phyloP scores from a whole-genome alignment of 2,113 vertebrate genomes.

The Atherinomorus stipes region DNA sequence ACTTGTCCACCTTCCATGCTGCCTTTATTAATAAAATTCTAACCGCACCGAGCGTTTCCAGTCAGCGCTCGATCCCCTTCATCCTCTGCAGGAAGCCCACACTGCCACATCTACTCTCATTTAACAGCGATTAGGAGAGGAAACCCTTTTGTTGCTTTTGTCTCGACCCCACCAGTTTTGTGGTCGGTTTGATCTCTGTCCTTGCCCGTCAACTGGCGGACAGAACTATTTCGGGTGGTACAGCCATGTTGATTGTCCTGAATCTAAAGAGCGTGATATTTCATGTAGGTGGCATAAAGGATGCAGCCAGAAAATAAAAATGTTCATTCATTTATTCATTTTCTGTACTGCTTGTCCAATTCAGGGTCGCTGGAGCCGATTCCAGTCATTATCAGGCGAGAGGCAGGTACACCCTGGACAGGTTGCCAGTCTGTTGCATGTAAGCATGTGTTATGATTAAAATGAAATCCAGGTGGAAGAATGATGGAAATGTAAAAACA shows the following conservation, averaged over 20 bases:
- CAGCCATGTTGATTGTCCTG: slow-evolving; percentile 48
- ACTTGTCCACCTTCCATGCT: slow-evolving; percentile 7
- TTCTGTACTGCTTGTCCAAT: no score
- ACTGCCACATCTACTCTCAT: slow-evolving; percentile 42
- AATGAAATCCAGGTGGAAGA: neutral
- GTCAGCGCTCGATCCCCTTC: slow-evolving; percentile 37
- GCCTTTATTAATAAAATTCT: slow-evolving; percentile 54
- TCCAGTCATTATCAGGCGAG: no score
- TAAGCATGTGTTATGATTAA: neutral
- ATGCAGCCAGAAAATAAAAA: neutral
- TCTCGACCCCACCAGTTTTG: slow-evolving; percentile 16
- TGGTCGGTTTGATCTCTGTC: slow-evolving; percentile 68
- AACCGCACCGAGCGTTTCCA: slow-evolving; percentile 51
- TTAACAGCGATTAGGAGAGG: slow-evolving; percentile 62
- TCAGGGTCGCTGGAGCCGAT: no score
- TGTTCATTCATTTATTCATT: no score
- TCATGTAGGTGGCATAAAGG: slow-evolving; percentile 4
- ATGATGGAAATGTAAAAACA: neutral
- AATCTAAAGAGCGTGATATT: slow-evolving; percentile 34
- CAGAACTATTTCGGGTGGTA: slow-evolving; percentile 54
- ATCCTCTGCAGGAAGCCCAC: slow-evolving; percentile 53
- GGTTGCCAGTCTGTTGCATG: no score
- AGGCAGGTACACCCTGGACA: no score
- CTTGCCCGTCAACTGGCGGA: slow-evolving; percentile 62
- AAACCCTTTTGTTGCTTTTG: slow-evolving; percentile 58